Evolutionary conservation across 2,888 invertebrate species (phyloP).

Genomic region (Erynnis tages): DNA sequence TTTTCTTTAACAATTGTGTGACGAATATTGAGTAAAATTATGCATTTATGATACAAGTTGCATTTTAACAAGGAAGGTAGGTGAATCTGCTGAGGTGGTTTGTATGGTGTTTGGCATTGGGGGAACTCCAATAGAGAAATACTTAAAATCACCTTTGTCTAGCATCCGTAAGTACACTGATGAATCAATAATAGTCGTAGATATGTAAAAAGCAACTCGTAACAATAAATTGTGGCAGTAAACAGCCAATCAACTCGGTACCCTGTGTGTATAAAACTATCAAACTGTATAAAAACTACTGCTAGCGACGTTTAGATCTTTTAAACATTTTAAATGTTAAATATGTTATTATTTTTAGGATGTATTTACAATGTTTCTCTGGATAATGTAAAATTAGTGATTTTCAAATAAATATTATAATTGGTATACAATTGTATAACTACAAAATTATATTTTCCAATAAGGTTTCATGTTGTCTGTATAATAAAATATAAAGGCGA

Average conservation of each 20-base stretch:
- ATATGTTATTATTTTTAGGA: background rate
- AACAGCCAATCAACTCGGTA: conserved; percentile 39
- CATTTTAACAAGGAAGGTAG: too few relatives aligned
- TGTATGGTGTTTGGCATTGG: too few relatives aligned
- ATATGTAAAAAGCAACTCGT: too few relatives aligned
- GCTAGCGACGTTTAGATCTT: conserved; percentile 40
- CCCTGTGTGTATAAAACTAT: conserved; percentile 51
- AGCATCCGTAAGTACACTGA: too few relatives aligned
- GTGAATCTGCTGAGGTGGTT: too few relatives aligned
- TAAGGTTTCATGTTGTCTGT: too few relatives aligned
- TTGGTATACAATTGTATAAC: too few relatives aligned
- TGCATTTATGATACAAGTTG: background rate
- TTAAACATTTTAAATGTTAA: conserved; percentile 26
- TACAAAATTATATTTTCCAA: too few relatives aligned
- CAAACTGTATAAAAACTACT: conserved; percentile 56
- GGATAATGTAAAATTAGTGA: background rate
- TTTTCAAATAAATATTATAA: too few relatives aligned
- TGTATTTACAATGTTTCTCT: conserved; percentile 17
- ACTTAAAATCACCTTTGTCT: too few relatives aligned
- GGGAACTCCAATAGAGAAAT: too few relatives aligned
- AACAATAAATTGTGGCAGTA: conserved; percentile 19
- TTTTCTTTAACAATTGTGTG: conserved; percentile 14
- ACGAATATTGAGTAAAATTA: background rate
- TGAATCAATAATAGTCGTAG: too few relatives aligned
- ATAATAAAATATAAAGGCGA: conserved; percentile 8